Evolutionary conservation across 35 echinoderm and acorn worm species (phyloP).

Genomic region (Heliocidaris tuberculata): DNA sequence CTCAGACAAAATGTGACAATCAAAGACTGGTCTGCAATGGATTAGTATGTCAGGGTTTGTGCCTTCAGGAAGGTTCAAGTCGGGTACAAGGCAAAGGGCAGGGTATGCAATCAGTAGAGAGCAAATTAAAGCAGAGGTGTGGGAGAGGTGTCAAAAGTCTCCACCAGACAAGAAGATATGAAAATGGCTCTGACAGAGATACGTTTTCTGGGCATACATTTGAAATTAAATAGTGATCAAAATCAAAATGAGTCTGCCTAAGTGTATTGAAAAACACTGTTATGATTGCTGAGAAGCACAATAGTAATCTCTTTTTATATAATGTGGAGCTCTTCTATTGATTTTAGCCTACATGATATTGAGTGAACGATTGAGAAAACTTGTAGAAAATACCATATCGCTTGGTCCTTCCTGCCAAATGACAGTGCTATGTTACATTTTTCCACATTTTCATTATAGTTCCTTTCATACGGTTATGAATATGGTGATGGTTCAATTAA

Average conservation of each 20-base stretch:
- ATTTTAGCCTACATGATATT: too few species aligned
- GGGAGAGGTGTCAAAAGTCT: neutral
- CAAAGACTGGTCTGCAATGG: neutral
- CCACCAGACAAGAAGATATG: neutral
- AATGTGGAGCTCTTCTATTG: too few species aligned
- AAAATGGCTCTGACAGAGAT: neutral
- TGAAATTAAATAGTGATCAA: neutral
- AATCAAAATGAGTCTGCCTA: neutral
- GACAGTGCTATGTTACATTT: neutral
- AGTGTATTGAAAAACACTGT: neutral
- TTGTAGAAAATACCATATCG: too few species aligned
- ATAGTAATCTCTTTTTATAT: neutral
- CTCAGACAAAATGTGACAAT: constrained; percentile 20
- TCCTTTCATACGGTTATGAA: neutral
- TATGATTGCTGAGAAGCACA: neutral
- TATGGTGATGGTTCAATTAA: neutral
- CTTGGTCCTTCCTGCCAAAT: neutral
- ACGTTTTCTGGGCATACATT: neutral
- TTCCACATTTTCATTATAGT: too few species aligned
- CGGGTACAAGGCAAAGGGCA: neutral
- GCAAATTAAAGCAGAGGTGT: neutral
- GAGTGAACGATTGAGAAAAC: too few species aligned
- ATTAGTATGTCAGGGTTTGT: neutral
- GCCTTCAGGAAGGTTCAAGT: neutral
- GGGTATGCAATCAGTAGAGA: neutral